Evolutionary conservation across 2,113 vertebrate genomes (phyloP).

Genomic region (Rhinichthys klamathensis): DNA sequence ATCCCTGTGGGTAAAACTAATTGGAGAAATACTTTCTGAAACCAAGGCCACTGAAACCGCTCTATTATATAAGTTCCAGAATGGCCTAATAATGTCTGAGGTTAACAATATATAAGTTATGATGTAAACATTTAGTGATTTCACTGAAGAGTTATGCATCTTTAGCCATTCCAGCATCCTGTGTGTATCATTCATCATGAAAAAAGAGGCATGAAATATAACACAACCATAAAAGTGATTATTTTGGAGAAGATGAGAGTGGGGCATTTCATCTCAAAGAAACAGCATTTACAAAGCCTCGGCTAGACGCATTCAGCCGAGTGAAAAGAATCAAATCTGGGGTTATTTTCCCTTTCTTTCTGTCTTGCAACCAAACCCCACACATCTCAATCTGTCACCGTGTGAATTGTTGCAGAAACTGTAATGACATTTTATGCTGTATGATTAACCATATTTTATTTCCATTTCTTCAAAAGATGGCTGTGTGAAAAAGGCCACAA

Average conservation of each 20-base stretch:
- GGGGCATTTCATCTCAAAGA: slow-evolving; percentile 13
- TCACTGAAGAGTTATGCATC: not conserved
- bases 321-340: slow-evolving; percentile 11
- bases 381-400: slow-evolving; percentile 23
- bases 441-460: slow-evolving; percentile 49
- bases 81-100: not conserved
- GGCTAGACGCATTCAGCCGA: slow-evolving; percentile 9
- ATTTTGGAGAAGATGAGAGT: slow-evolving; percentile 16
- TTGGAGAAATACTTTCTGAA: not conserved
- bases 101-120: not conserved
- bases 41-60: not conserved
- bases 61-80: not conserved
- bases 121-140: not conserved
- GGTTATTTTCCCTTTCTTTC: slow-evolving; percentile 17
- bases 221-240: not conserved
- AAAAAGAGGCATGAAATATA: slow-evolving; percentile 11
- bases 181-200: not conserved
- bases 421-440: slow-evolving; percentile 51
- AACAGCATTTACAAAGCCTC: not conserved
- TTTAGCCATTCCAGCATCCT: not conserved
- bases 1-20: not conserved
- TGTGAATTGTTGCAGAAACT: slow-evolving; percentile 21
- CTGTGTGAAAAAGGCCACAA: slow-evolving; percentile 37
- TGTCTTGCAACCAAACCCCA: slow-evolving; percentile 40
- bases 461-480: slow-evolving; percentile 4